Percentiles rank a stretch among this genome's conserved stretches.
phyloP scores from a whole-genome alignment of 2,113 vertebrate genomes.

The Galbula dea region DNA sequence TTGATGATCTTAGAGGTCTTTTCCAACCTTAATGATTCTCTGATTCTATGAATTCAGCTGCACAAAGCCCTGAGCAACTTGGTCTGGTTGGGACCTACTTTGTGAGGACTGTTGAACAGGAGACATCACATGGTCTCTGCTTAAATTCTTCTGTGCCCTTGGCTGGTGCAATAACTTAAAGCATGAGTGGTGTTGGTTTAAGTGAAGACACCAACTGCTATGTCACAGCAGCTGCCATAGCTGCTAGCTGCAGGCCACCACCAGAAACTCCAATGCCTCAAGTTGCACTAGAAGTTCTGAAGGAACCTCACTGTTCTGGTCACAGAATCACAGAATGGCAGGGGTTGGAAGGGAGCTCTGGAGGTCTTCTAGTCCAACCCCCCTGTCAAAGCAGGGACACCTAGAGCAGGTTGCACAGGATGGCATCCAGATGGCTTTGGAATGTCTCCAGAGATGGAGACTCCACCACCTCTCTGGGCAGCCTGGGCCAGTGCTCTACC shows the following conservation, averaged over 20 bases:
- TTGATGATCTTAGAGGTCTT: too few relatives aligned
- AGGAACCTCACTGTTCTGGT: neutral
- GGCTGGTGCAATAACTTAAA: neutral
- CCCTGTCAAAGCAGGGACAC: too few relatives aligned
- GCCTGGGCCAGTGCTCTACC: too few relatives aligned
- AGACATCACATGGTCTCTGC: accelerated
- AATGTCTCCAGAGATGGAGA: too few relatives aligned
- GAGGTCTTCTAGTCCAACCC: too few relatives aligned
- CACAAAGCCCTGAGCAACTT: neutral
- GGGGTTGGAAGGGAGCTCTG: too few relatives aligned
- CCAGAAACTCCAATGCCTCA: neutral
- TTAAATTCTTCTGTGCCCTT: neutral
- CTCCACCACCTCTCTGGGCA: too few relatives aligned
- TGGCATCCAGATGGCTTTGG: too few relatives aligned
- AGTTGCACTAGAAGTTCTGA: neutral
- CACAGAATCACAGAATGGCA: too few relatives aligned
- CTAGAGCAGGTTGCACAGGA: too few relatives aligned
- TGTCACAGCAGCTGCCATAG: constrained; percentile 6
- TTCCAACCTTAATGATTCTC: too few relatives aligned
- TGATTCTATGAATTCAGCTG: neutral
- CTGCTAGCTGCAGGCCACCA: neutral
- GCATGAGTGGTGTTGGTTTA: neutral
- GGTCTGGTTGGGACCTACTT: neutral
- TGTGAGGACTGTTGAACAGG: neutral
- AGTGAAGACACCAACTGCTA: constrained; percentile 27